These are phyloP conservation scores for Tinamus guttatus DNA, from an alignment of 2,113 vertebrate genomes.

Conservation along the genomic window DNA sequence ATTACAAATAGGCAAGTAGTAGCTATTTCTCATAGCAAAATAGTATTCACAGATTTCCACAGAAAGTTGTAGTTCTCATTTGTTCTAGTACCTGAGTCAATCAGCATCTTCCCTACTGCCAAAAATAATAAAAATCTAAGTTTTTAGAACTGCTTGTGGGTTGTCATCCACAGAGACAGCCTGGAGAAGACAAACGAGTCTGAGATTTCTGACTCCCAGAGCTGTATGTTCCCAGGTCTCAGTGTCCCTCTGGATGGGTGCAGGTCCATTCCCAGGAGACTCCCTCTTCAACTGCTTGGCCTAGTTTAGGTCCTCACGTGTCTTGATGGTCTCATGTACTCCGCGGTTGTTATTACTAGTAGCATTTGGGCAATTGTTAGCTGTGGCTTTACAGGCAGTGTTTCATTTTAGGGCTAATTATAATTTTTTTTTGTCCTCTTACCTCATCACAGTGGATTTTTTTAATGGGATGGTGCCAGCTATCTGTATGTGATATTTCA, in stretches of 20 bases:
- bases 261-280: neutral
- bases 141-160: conserved; percentile 1
- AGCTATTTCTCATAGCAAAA: conserved; percentile 5
- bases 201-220: neutral
- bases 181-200: neutral
- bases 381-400: neutral
- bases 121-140: neutral
- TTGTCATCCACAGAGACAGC: neutral
- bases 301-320: neutral
- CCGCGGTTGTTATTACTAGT: neutral
- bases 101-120: neutral
- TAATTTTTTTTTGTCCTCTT: neutral
- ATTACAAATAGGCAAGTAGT: neutral
- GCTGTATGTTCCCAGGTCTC: neutral
- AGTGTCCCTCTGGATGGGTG: neutral
- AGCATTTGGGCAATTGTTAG: neutral
- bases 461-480: neutral
- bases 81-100: neutral
- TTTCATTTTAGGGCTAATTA: conserved; percentile 16
- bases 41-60: neutral
- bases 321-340: neutral
- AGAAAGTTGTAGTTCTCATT: neutral
- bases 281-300: neutral
- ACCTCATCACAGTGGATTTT: neutral
- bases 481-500: neutral